Conservation (phyloP, 2,113 vertebrate species). For the Phoenicopterus ruber region DNA sequence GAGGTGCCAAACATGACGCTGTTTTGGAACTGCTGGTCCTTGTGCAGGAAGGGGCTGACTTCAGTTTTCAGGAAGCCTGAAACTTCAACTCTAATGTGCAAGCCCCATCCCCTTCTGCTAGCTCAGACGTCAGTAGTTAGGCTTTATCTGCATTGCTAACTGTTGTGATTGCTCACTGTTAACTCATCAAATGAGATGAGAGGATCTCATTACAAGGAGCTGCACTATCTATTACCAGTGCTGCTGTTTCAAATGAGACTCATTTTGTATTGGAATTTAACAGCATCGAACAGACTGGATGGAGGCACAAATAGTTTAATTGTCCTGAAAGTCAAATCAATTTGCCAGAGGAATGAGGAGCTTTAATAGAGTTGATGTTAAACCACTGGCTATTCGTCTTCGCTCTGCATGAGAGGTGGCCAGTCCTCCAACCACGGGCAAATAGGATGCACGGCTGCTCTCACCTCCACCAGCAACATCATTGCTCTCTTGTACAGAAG, state of each 20-base stretch:
- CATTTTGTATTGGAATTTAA: not conserved
- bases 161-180: not conserved
- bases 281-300: not conserved
- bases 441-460: rapidly evolving
- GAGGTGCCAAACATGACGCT: rapidly evolving
- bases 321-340: not conserved
- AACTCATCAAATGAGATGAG: not conserved
- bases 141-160: not conserved
- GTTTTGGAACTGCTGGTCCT: not conserved
- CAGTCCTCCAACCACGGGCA: not conserved
- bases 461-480: not conserved
- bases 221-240: not conserved
- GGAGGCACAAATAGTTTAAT: not conserved
- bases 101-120: not conserved
- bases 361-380: not conserved
- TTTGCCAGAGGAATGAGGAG: not conserved
- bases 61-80: not conserved
- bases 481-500: not conserved
- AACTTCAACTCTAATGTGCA: not conserved
- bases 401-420: not conserved
- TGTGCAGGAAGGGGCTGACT: not conserved
- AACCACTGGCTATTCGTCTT: not conserved
- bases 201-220: not conserved
- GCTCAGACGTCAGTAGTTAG: not conserved
- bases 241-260: not conserved